These are phyloP conservation scores for Cactoblastis cactorum DNA, from an alignment of 2,888 invertebrate genomes.

Conservation along the genomic window DNA sequence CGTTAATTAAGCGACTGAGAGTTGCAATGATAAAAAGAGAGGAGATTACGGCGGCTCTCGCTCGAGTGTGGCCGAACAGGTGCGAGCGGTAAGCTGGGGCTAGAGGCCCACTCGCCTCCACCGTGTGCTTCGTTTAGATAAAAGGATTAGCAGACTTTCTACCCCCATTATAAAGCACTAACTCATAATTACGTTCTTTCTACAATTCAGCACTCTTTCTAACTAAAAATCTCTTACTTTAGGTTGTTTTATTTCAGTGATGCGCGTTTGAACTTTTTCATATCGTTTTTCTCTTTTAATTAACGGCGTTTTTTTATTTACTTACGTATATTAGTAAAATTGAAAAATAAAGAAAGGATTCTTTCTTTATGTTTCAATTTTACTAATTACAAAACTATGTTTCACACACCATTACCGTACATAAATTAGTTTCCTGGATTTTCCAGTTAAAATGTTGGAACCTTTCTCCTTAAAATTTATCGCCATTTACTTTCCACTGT, in stretches of 20 bases:
- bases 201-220: slow-evolving; percentile 19
- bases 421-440: slow-evolving; percentile 9
- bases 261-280: background rate
- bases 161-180: slow-evolving; percentile 37
- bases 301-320: background rate
- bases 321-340: no score
- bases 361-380: no score
- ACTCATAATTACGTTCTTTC: slow-evolving; percentile 26
- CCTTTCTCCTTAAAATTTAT: slow-evolving; percentile 20
- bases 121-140: slow-evolving; percentile 65
- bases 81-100: slow-evolving; percentile 42
- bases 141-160: slow-evolving; percentile 65
- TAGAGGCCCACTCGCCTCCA: slow-evolving; percentile 36
- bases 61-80: slow-evolving; percentile 51
- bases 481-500: slow-evolving; percentile 27
- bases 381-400: background rate
- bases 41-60: slow-evolving; percentile 43
- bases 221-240: background rate
- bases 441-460: slow-evolving; percentile 9
- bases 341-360: no score
- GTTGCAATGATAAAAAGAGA: slow-evolving; percentile 50
- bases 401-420: slow-evolving; percentile 8
- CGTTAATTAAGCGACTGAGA: slow-evolving; percentile 51
- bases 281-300: background rate
- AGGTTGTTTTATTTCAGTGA: background rate